phyloP scores from a whole-genome alignment of 2,113 vertebrate species.

The Dicaeum eximium region DNA sequence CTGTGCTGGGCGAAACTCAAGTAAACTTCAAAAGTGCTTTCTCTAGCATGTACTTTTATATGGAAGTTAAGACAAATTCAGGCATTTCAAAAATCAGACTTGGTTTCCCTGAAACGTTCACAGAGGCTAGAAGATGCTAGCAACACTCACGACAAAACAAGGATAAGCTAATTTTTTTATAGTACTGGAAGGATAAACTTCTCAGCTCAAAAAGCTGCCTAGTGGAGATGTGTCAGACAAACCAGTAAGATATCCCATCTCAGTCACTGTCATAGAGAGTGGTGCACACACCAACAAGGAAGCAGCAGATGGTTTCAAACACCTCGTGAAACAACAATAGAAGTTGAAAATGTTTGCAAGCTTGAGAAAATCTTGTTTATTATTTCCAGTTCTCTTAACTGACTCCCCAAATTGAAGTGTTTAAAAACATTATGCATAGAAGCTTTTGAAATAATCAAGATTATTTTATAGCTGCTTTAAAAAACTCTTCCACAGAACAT shows the following conservation, averaged over 20 bases:
- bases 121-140: not conserved
- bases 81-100: not conserved
- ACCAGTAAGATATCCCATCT: not conserved
- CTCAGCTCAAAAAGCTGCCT: not conserved
- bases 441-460: not conserved
- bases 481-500: not conserved
- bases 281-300: not conserved
- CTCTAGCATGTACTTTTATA: not conserved
- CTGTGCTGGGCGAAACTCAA: not conserved
- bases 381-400: not conserved
- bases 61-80: not conserved
- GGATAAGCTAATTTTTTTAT: not conserved
- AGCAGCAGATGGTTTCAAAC: not conserved
- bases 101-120: not conserved
- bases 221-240: not conserved
- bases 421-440: not conserved
- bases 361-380: not conserved
- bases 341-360: not conserved
- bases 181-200: not conserved
- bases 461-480: not conserved
- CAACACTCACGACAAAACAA: not conserved
- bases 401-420: not conserved
- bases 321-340: not conserved
- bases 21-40: not conserved
- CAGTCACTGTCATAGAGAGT: not conserved